Percentiles rank a stretch among this genome's conserved stretches.
Conservation (phyloP, 1,140 invertebrate species). For the Euglossa dilemma region DNA sequence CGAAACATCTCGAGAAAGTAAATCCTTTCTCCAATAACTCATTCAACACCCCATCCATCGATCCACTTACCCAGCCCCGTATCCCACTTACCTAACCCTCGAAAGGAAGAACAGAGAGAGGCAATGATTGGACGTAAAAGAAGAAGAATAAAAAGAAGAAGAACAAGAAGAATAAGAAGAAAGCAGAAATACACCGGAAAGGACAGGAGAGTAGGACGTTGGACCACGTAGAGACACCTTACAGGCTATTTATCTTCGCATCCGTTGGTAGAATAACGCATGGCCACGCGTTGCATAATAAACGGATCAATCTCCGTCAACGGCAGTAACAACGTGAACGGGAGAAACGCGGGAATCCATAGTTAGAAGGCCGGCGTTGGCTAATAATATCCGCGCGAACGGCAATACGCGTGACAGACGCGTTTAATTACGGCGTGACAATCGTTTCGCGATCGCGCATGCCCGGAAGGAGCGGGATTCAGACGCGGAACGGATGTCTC, state of each 20-base stretch:
- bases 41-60: too few species aligned
- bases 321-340: conserved; percentile 61
- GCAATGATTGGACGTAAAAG: not conserved
- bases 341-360: conserved; percentile 61
- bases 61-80: too few species aligned
- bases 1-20: too few species aligned
- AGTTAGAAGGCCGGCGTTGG: conserved; percentile 51
- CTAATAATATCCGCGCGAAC: conserved; percentile 43
- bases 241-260: not conserved
- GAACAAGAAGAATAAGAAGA: too few species aligned
- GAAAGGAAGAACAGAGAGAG: not conserved
- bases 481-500: conserved; percentile 61
- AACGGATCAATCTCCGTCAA: conserved; percentile 75
- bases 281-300: conserved; percentile 66
- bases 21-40: too few species aligned
- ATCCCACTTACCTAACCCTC: too few species aligned
- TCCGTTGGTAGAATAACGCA: conserved; percentile 5
- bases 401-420: not conserved
- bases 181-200: not conserved
- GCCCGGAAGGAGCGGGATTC: conserved; percentile 53
- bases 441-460: conserved; percentile 54
- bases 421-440: conserved; percentile 51
- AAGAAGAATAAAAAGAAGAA: too few species aligned
- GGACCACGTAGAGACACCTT: not conserved
- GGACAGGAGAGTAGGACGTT: not conserved